A percentile compares a stretch with the other conserved stretches of the same genome.
These are phyloP conservation scores for Chaetoderma sp. DNA, from an alignment of 2,888 invertebrate genomes.

Conservation along the genomic window DNA sequence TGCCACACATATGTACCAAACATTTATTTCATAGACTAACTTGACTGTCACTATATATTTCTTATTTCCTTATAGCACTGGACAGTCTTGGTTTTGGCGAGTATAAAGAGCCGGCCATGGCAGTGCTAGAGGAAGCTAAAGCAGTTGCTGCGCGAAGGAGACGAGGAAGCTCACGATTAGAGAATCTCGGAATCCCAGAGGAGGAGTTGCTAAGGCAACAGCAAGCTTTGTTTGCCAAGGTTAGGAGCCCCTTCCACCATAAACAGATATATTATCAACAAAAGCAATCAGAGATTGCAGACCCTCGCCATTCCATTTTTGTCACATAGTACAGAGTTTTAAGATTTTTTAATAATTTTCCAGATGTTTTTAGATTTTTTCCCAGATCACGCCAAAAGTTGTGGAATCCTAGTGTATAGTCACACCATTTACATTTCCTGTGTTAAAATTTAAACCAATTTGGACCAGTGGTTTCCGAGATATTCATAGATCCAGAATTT, in stretches of 20 bases:
- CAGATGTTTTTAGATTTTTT: too few relatives aligned
- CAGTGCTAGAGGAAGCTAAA: constrained; percentile 94
- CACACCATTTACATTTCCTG: not conserved
- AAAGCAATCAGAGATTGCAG: too few relatives aligned
- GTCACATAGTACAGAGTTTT: too few relatives aligned
- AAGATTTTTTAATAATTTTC: too few relatives aligned
- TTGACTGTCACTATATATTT: not conserved
- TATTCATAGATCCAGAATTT: too few relatives aligned
- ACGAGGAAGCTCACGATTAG: constrained; percentile 93
- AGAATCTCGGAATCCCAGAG: constrained; percentile 98
- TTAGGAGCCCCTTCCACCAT: constrained; percentile 30
- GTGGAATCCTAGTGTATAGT: too few relatives aligned
- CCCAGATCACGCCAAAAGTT: too few relatives aligned
- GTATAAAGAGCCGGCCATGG: constrained; percentile 94
- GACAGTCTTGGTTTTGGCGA: constrained; percentile 92
- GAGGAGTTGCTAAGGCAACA: constrained; percentile 96
- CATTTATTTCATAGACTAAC: too few relatives aligned
- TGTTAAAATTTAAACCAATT: too few relatives aligned
- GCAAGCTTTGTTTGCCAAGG: constrained; percentile 95
- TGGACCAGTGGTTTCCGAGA: too few relatives aligned
- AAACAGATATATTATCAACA: not conserved
- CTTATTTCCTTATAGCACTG: constrained; percentile 76
- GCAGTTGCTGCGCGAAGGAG: constrained; percentile 94
- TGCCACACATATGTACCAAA: too few relatives aligned
- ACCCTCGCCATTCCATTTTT: too few relatives aligned